phyloP scores from a whole-genome alignment of 2,797 vertebrate genomes.

The Argya squamiceps region DNA sequence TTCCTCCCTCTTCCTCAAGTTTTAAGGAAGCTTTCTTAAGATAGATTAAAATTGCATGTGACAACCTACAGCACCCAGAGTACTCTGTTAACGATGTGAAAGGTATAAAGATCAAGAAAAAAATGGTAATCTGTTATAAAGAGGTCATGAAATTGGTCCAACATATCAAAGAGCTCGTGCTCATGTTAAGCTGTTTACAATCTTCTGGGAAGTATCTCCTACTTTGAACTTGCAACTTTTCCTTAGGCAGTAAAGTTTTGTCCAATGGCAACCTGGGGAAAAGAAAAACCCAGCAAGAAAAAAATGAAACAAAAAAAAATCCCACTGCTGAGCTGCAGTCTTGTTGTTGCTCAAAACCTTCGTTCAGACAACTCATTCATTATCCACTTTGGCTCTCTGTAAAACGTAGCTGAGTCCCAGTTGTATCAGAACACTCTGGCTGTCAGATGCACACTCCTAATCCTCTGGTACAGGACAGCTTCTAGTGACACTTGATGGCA shows the following conservation, averaged over 20 bases:
- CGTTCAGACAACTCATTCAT: neutral
- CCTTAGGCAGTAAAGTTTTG: neutral
- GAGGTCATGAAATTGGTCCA: neutral
- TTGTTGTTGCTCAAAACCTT: neutral
- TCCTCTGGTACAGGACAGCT: neutral
- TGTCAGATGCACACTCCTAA: neutral
- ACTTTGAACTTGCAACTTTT: neutral
- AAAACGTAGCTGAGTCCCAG: neutral
- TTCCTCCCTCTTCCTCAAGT: neutral
- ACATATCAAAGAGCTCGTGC: neutral
- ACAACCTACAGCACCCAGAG: neutral
- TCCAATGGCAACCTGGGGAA: neutral
- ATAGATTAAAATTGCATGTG: neutral
- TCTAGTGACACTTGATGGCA: neutral
- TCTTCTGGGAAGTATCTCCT: neutral
- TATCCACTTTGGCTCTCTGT: neutral
- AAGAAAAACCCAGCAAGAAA: accelerated
- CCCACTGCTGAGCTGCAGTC: neutral
- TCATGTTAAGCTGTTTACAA: neutral
- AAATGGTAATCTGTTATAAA: neutral
- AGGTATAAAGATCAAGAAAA: neutral
- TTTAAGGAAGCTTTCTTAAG: conserved; percentile 9
- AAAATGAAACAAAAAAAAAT: neutral
- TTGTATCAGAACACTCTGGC: neutral
- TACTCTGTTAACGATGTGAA: neutral